Evolutionary conservation across 2,113 vertebrate genomes (phyloP), one percentile per base, ranked within the genome.

Genomic region (Dasyprocta punctata): DNA sequence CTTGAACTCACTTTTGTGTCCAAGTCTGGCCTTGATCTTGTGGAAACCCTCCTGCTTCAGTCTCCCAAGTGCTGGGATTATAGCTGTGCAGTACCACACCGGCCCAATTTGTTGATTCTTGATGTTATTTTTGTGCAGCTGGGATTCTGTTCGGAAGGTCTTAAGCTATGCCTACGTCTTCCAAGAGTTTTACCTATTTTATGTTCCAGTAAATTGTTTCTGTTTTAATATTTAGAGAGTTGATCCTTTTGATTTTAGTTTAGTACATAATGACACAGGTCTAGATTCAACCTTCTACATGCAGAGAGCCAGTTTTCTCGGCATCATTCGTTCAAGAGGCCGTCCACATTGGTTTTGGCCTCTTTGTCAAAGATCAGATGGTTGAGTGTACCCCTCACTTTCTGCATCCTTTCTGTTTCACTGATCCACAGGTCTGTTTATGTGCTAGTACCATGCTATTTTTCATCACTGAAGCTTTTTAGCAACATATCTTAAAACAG

Each of bases 401-500:
- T 75, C 41, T 75, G 41, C 17, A 19, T 75, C 41, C 73, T 75
- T 47, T 75, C 41, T 75, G 73, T 44, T 75, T 11, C 73, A 44
- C 12, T 47, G 24, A 28, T 28, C 73, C 73, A 75, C 5, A 28
- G 1, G 24, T 44, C 73, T 75, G 38, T n/a, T n/a, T 36, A 10
- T 44, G 38, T 26, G 71, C 38, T 41, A 75, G 38, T 75, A 75
- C 11, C 71, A 75, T 26, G 22, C 38, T 41, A 41, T 26, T 44
- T 75, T 75, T 75, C 44, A 75, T 75, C 71, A 75, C 10, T 28
- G 24, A 26, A 75, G 73, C 41, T 75, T 75, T 75, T 91, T 67
- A 89, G 61, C 80, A 77, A 86, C 7, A 91, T n/a, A 88, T 63
- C 49, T 58, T 95, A 95, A 85, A 58, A 87, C 82, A 78, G 52